Evolutionary conservation across 2,888 invertebrate genomes (phyloP).

Genomic region (Limnephilus rhombicus): DNA sequence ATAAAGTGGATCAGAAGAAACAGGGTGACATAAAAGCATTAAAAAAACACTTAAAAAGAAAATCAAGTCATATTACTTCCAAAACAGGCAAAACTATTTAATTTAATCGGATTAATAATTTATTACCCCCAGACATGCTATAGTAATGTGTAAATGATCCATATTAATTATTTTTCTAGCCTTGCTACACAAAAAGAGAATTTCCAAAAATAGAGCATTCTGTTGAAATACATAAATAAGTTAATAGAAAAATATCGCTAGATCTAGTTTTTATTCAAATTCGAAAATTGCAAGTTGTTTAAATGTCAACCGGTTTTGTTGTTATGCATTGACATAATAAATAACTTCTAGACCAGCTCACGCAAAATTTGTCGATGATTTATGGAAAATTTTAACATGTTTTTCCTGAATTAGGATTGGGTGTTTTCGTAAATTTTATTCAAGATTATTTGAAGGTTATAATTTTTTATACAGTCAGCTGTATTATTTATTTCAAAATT

Average conservation of each 20-base stretch:
- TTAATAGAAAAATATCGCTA: background rate
- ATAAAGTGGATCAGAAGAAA: background rate
- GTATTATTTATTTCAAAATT: background rate
- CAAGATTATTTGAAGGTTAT: background rate
- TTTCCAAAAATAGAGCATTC: background rate
- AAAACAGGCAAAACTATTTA: background rate
- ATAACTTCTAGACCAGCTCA: background rate
- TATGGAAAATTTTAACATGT: background rate
- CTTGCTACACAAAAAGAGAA: background rate
- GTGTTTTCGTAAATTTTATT: background rate
- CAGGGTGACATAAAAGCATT: background rate
- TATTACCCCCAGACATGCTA: background rate
- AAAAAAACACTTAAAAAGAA: background rate
- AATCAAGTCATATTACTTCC: background rate
- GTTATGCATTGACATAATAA: background rate
- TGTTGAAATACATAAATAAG: background rate
- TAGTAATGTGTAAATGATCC: background rate
- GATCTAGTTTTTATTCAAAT: conserved; percentile 26
- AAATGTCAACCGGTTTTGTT: conserved; percentile 6
- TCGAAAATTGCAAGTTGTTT: background rate
- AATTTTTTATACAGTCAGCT: background rate
- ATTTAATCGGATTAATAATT: background rate
- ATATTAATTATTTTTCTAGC: background rate
- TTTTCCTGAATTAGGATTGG: background rate
- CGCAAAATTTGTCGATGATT: background rate